These are phyloP conservation scores for Thinocorus orbignyianus DNA, from an alignment of 2,113 vertebrate genomes.

Conservation along the genomic window DNA sequence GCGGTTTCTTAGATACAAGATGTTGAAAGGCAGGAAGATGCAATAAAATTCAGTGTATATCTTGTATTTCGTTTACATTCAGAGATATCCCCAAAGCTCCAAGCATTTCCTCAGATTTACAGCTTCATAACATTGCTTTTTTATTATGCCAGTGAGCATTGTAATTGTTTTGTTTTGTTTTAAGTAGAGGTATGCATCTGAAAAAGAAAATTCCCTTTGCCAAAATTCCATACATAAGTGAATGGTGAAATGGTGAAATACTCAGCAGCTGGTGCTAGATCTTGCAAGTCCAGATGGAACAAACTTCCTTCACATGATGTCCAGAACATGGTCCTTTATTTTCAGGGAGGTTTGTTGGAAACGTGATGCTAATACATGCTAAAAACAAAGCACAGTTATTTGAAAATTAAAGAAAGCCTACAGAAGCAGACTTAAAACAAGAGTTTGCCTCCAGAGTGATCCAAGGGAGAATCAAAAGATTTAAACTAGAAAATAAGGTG, in stretches of 20 bases:
- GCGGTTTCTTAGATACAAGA: background rate
- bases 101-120: constrained; percentile 18
- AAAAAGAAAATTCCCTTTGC: constrained; percentile 37
- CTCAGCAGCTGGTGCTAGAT: constrained; percentile 59
- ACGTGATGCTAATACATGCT: background rate
- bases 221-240: constrained; percentile 61
- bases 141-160: background rate
- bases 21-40: background rate
- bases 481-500: background rate
- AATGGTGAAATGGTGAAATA: constrained; percentile 47
- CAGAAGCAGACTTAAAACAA: background rate
- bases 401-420: background rate
- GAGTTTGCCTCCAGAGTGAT: background rate
- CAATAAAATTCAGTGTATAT: constrained; percentile 11
- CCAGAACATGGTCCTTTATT: constrained; percentile 29
- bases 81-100: background rate
- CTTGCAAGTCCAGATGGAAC: constrained; percentile 58
- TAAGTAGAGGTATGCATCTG: constrained; percentile 44
- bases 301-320: constrained; percentile 48
- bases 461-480: background rate
- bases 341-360: constrained; percentile 22
- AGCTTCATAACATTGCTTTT: constrained; percentile 15
- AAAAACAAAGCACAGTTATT: background rate
- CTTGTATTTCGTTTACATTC: constrained; percentile 41
- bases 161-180: constrained; percentile 43